These are phyloP conservation scores for Podarcis siculus DNA, from an alignment of 2,797 vertebrate species.

Conservation along the genomic window DNA sequence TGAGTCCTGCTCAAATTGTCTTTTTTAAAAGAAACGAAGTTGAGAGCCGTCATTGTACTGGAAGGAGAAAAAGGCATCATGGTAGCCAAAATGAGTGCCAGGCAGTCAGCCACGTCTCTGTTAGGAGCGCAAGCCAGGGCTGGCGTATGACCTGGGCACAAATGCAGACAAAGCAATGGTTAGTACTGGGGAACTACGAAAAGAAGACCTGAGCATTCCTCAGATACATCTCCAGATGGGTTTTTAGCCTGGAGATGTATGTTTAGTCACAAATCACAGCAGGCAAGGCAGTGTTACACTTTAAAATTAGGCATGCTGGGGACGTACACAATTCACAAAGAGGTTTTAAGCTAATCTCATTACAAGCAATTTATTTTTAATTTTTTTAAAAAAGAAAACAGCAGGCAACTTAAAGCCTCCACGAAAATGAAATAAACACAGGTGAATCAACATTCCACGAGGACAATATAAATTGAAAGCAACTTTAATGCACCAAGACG, in stretches of 20 bases:
- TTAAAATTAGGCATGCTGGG: slow-evolving; percentile 73
- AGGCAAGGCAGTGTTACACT: slow-evolving; percentile 68
- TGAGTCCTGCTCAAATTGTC: slow-evolving; percentile 79
- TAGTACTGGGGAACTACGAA: slow-evolving; percentile 71
- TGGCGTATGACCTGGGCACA: slow-evolving; percentile 95
- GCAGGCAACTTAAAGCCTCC: slow-evolving; percentile 67
- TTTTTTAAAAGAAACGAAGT: slow-evolving; percentile 89
- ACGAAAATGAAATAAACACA: slow-evolving; percentile 53
- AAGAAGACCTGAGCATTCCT: slow-evolving; percentile 64
- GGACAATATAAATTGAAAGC: slow-evolving; percentile 6
- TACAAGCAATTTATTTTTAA: slow-evolving; percentile 52
- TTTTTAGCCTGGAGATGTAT: slow-evolving; percentile 56
- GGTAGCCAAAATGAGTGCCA: slow-evolving; percentile 99
- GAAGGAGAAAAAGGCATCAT: slow-evolving; percentile 99
- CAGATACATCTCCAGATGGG: slow-evolving; percentile 70
- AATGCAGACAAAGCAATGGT: slow-evolving; percentile 85
- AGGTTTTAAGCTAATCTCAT: slow-evolving; percentile 43
- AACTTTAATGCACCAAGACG: slow-evolving; percentile 42
- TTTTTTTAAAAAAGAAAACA: slow-evolving; percentile 6
- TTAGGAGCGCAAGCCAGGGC: slow-evolving; percentile 98
- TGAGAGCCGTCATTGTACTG: slow-evolving; percentile 91
- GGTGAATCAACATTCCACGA: slow-evolving; percentile 57
- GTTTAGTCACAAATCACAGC: slow-evolving; percentile 70
- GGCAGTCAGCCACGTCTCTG: slow-evolving; percentile 98
- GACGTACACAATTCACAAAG: slow-evolving; percentile 32